Evolutionary conservation across 2,888 invertebrate genomes (phyloP).

Genomic region (Cryptus viduatorius): DNA sequence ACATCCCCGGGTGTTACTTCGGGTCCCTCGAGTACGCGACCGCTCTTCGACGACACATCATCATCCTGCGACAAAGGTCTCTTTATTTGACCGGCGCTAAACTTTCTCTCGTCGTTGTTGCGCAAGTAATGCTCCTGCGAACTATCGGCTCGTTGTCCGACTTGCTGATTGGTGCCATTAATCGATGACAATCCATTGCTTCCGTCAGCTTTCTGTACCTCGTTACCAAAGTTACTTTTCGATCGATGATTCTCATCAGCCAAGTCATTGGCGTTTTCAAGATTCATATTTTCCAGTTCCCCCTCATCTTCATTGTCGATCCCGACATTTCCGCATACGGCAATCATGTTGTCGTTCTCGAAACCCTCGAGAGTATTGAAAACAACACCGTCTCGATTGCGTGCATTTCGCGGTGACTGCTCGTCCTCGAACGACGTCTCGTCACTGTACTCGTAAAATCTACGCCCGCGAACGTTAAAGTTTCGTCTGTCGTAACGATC

Average conservation of each 20-base stretch:
- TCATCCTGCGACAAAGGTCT: conserved; percentile 82
- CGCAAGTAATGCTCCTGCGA: conserved; percentile 75
- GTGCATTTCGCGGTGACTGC: conserved; percentile 31
- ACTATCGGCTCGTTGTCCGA: conserved; percentile 19
- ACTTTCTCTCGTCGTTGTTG: conserved; percentile 79
- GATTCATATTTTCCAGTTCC: conserved; percentile 71
- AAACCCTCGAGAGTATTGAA: conserved; percentile 83
- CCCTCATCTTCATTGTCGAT: conserved; percentile 61
- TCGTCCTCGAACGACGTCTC: conserved; percentile 77
- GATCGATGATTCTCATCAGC: conserved; percentile 57
- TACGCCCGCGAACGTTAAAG: conserved; percentile 71
- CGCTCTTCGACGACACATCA: conserved; percentile 82
- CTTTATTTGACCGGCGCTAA: conserved; percentile 81
- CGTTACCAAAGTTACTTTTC: conserved; percentile 13
- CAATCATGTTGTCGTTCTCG: conserved; percentile 67
- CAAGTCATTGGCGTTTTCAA: conserved; percentile 69
- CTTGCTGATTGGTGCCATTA: background rate
- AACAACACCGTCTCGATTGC: conserved; percentile 78
- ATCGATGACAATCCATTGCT: background rate
- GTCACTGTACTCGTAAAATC: conserved; percentile 74
- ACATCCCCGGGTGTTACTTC: conserved; percentile 84
- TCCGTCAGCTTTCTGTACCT: background rate
- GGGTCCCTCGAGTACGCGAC: conserved; percentile 82
- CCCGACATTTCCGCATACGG: conserved; percentile 62
- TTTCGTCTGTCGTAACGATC: conserved; percentile 74